These are phyloP conservation scores for Antheraea pernyi DNA, from an alignment of 1,140 invertebrate species.

Conservation along the genomic window DNA sequence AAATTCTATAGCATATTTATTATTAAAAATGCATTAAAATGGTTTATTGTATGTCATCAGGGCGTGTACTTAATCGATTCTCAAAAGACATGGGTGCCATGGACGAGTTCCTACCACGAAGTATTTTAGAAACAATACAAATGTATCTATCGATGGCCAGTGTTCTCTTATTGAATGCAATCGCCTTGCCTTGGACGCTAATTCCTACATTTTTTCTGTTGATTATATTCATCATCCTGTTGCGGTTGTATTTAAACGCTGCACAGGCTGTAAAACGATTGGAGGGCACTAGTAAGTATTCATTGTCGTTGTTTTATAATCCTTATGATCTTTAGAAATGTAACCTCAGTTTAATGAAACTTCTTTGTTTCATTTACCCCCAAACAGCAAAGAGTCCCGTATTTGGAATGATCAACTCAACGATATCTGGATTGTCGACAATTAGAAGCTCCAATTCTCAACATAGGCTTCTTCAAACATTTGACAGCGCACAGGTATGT, in stretches of 20 bases:
- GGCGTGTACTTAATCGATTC: constrained; percentile 79
- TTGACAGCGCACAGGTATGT: constrained; percentile 79
- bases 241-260: constrained; percentile 87
- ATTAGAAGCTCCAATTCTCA: constrained; percentile 66
- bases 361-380: constrained; percentile 16
- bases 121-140: constrained; percentile 88
- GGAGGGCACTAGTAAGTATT: constrained; percentile 75
- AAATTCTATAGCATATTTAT: no score
- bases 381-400: constrained; percentile 77
- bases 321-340: no score
- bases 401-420: constrained; percentile 75
- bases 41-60: constrained; percentile 49
- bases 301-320: no score
- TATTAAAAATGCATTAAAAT: no score
- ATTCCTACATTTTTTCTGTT: constrained; percentile 83
- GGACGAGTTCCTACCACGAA: constrained; percentile 91
- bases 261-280: constrained; percentile 89
- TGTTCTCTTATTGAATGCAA: constrained; percentile 83
- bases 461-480: constrained; percentile 83
- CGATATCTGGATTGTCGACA: constrained; percentile 72
- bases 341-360: constrained; percentile 5
- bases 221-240: constrained; percentile 83
- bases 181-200: constrained; percentile 87
- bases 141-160: constrained; percentile 82
- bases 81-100: constrained; percentile 83